Conservation (phyloP, 2,888 invertebrate species). For the Coenonympha glycerion region DNA sequence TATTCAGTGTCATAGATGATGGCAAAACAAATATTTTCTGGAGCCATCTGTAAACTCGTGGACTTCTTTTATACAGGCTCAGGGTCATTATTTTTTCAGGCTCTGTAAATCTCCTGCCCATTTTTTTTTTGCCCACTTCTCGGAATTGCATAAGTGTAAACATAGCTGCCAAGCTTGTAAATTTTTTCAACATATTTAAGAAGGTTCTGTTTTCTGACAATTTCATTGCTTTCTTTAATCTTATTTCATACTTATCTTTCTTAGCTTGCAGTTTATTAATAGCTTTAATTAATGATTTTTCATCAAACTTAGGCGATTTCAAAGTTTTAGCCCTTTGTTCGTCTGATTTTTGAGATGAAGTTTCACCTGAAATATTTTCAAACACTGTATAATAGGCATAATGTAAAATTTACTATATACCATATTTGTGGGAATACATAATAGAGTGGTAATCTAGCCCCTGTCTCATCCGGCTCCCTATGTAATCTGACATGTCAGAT, state of each 20-base stretch:
- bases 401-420: no score
- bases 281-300: no score
- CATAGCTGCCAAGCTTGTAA: background rate
- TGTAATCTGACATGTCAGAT: no score
- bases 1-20: conserved; percentile 16
- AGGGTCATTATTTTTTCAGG: conserved; percentile 20
- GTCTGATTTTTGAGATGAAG: no score
- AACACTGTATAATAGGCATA: no score
- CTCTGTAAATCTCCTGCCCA: conserved; percentile 17
- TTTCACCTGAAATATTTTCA: no score
- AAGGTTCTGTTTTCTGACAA: background rate
- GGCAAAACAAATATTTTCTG: conserved; percentile 22
- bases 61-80: conserved; percentile 15
- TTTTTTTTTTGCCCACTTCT: conserved; percentile 5
- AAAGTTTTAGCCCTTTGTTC: background rate
- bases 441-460: no score
- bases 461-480: no score
- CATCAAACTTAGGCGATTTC: no score
- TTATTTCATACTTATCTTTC: background rate
- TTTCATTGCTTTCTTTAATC: background rate
- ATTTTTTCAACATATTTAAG: background rate
- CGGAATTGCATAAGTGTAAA: background rate
- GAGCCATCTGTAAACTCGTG: conserved; percentile 15
- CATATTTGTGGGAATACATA: no score
- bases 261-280: no score